Conservation (phyloP, 1,140 invertebrate species). For the Scaptodrosophila lebanonensis region DNA sequence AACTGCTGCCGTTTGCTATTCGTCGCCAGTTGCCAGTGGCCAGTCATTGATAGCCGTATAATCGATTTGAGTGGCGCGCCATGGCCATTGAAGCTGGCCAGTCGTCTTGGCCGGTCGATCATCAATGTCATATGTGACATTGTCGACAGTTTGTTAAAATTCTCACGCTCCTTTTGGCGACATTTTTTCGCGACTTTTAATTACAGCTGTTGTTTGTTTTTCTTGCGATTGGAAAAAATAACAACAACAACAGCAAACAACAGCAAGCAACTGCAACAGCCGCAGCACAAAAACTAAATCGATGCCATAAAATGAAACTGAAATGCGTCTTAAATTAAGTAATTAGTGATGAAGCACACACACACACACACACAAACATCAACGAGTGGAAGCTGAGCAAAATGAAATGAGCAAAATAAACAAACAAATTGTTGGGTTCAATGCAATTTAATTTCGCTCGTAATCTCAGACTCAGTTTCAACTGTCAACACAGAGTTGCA, state of each 20-base stretch:
- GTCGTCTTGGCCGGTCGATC: no score
- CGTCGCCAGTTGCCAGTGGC: no score
- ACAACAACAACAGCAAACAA: not conserved
- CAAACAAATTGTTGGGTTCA: conserved; percentile 36
- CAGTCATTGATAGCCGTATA: no score
- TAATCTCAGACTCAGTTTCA: conserved; percentile 72
- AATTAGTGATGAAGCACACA: conserved; percentile 39
- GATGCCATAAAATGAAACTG: no score
- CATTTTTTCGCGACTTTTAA: conserved; percentile 61
- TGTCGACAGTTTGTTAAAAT: conserved; percentile 62
- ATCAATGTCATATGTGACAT: no score
- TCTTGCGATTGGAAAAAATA: conserved; percentile 3
- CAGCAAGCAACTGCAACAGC: not conserved
- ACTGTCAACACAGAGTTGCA: conserved; percentile 65
- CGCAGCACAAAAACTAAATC: no score
- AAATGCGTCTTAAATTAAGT: conserved; percentile 59
- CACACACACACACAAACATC: not conserved
- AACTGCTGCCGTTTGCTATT: no score
- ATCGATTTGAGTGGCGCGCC: no score
- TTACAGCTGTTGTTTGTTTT: conserved; percentile 40
- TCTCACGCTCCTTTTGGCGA: conserved; percentile 52
- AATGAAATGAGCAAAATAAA: not conserved
- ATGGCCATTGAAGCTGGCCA: no score
- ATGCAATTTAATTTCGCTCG: conserved; percentile 62
- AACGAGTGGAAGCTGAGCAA: not conserved